Base-by-base conservation (phyloP, 2,888 invertebrate genomes). In the Sericinus montela region DNA sequence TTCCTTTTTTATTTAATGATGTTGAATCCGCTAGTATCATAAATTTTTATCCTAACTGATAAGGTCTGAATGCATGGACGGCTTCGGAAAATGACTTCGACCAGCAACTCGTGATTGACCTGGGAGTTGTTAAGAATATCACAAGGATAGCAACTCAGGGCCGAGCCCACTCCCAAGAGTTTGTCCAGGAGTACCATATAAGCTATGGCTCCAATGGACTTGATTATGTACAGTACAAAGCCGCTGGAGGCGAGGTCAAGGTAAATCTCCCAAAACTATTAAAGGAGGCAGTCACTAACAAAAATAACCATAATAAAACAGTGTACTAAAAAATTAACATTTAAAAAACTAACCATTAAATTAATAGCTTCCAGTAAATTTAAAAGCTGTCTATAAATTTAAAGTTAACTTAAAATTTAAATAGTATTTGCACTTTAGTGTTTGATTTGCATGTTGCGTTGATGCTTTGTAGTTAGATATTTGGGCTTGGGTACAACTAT, bases 61-160 rank as follows among this genome's bases (percentile, higher is more conserved):
- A 93, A 96, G 96, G 94, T 92, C 91, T 92, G 79, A 95, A 94
- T 90, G 96, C 97, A 72, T 98, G 98, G 98, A 95, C 96, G 59
- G 95, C 98, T 47, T 92, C 93, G 70, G 94, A 92, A 82, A 96
- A 94, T 73, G 98, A 98, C 90, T 97, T 97, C 84, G 94, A 94
- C 77, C 98, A 99, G 87, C 94, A 94, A 83, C 91, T 98, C 65
- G 93, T 95, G 58, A 91, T 99, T 73, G 97, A 99, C 89, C 90
- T 99, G 81, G 95, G 96, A 53, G 90, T 91, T 66, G 92, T 95
- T 60, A 95, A 93, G 92, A 97, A 97, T 81, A 91, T 99, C 62
- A 97, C 97, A 30, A 91, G 94, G 57, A 94, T 98, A 51, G 94
- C 94, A 59, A 95, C 97, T 19, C 97, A 97, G 79, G 98, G 98